phyloP scores from a whole-genome alignment of 2,888 invertebrate genomes.

The Megalurothrips usitatus region DNA sequence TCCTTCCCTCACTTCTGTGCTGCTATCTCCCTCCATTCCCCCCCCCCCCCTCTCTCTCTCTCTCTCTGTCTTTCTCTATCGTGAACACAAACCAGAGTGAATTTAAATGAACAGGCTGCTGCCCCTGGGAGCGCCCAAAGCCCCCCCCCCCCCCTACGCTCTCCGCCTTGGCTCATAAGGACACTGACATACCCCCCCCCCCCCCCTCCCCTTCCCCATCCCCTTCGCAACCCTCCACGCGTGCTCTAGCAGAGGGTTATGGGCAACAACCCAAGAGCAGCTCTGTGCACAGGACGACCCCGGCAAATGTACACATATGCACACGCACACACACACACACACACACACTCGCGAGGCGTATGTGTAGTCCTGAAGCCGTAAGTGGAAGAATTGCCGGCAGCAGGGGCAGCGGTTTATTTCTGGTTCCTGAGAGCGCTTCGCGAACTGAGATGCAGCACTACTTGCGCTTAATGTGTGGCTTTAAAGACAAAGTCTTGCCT shows the following conservation, averaged over 20 bases:
- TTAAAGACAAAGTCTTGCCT: too few relatives aligned
- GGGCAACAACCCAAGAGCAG: too few relatives aligned
- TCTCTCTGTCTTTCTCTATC: conserved; percentile 36
- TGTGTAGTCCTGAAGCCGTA: not conserved
- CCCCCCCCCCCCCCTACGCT: conserved; percentile 33
- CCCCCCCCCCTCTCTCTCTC: conserved; percentile 32
- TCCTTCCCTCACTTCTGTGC: not conserved
- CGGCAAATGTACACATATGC: too few relatives aligned
- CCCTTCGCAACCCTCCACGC: not conserved
- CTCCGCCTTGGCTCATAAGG: conserved; percentile 28
- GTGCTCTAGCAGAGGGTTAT: too few relatives aligned
- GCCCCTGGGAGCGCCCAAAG: conserved; percentile 34
- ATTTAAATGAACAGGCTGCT: conserved; percentile 36
- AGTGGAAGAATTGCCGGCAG: too few relatives aligned
- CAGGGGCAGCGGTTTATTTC: too few relatives aligned
- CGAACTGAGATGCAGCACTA: too few relatives aligned
- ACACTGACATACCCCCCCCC: conserved; percentile 27
- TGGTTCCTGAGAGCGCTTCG: too few relatives aligned
- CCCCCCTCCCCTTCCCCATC: conserved; percentile 13
- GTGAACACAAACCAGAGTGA: conserved; percentile 29
- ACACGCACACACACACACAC: conserved; percentile 26
- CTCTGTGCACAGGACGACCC: too few relatives aligned
- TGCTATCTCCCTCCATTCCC: conserved; percentile 16
- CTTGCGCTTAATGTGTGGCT: too few relatives aligned
- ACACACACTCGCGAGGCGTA: conserved; percentile 35